Base-by-base conservation (phyloP, 2,888 invertebrate genomes). In the Agrotis ipsilon region DNA sequence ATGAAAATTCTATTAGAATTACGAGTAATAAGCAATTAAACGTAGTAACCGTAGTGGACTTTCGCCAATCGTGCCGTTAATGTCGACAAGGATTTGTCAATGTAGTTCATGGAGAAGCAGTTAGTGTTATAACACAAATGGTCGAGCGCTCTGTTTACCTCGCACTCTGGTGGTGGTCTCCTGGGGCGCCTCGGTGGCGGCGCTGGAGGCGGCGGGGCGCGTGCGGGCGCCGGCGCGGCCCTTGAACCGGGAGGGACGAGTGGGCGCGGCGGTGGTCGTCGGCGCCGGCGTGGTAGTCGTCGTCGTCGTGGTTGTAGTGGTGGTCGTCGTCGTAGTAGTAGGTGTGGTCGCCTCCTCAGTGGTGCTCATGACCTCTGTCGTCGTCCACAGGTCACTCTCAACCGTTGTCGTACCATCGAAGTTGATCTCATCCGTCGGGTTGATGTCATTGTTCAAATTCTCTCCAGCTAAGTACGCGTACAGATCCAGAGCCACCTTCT, bases 401-500 rank as follows among this genome's bases (percentile, higher is more conserved):
- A 92, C 80, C 0, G 94, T 94, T 0, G 96, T 94, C 1, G 94
- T 91, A 0, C 93, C 94, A 57, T 96, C 96, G 46, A 93, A 91
- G 60, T 81, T 81, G 14, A 87, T 89, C 21, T 92, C 82, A 51
- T 92, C 93, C 11, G 94, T 91, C 1, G 93, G 92, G 67, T 92
- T 96, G 13, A 96, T 94, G 79, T 97, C 97, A 52, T 97, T 97
- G 78, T 97, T 97, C 32, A 97, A 92, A 82, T 97, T 97, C 83
- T 97, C 97, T 24, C 97, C 96, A 16, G 97, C 97, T 62, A 98
- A 95, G 85, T 98, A 98, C 0, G 98, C 98, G 88, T 98, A 98
- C 59, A 98, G 94, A 86, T 98, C 98, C 18, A 98, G 94, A 16
- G 98, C 98, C 0, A 98, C 98, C 93, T 98, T 98, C 88, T 98